Percentiles rank a stretch among this genome's conserved stretches.
Conservation (phyloP, 2,888 invertebrate genomes). For the Lepidochitona cinerea region DNA sequence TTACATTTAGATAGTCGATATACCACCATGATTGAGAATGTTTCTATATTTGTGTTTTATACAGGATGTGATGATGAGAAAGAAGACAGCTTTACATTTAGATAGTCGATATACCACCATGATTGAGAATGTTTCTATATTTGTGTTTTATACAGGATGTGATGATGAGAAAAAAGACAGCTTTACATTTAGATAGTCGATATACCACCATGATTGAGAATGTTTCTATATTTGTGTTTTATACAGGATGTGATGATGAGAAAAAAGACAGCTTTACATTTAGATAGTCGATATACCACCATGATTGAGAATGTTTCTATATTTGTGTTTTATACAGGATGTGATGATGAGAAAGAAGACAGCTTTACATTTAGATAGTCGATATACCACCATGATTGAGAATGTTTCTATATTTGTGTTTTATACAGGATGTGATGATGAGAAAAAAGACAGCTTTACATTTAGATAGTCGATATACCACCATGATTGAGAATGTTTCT, state of each 20-base stretch:
- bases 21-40: constrained; percentile 95
- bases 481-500: constrained; percentile 97
- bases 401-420: too few relatives aligned
- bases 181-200: constrained; percentile 87
- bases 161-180: constrained; percentile 91
- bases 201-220: constrained; percentile 96
- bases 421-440: constrained; percentile 98
- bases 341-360: constrained; percentile 95
- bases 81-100: constrained; percentile 84
- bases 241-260: constrained; percentile 98
- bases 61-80: constrained; percentile 96
- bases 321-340: too few relatives aligned
- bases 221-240: too few relatives aligned
- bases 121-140: constrained; percentile 97
- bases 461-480: constrained; percentile 90
- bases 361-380: constrained; percentile 86
- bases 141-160: too few relatives aligned
- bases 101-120: constrained; percentile 93
- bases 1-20: constrained; percentile 91
- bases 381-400: constrained; percentile 94
- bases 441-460: constrained; percentile 84
- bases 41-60: too few relatives aligned
- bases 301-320: constrained; percentile 98
- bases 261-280: constrained; percentile 82
- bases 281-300: constrained; percentile 91